Conservation (phyloP, 2,113 vertebrate genomes). For the Uria lomvia region DNA sequence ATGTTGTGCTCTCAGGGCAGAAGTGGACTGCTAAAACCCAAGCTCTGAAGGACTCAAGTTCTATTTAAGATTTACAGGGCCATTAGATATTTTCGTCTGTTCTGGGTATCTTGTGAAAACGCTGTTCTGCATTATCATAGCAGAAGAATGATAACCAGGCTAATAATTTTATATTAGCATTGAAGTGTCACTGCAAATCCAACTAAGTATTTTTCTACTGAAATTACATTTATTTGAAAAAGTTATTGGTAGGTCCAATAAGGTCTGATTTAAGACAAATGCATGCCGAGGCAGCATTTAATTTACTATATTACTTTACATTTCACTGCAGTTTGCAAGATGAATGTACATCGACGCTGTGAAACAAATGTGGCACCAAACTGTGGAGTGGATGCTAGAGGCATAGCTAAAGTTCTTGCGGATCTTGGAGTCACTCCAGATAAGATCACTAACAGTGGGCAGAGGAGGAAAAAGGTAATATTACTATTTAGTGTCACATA, state of each 20-base stretch:
- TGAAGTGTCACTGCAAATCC: not conserved
- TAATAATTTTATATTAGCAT: not conserved
- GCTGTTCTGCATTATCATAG: not conserved
- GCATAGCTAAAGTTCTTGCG: conserved; percentile 94
- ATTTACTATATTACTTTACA: not conserved
- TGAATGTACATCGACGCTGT: conserved; percentile 97
- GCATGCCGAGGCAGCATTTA: not conserved
- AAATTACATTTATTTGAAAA: not conserved
- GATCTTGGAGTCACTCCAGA: conserved; percentile 97
- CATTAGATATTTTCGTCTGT: not conserved
- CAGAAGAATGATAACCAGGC: not conserved
- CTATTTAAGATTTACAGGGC: not conserved
- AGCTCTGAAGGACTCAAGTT: not conserved
- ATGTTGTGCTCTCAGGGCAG: not conserved
- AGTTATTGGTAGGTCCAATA: not conserved
- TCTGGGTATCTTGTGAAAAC: not conserved
- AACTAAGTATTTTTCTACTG: not conserved
- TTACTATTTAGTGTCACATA: not conserved
- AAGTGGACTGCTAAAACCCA: not conserved
- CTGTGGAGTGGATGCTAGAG: conserved; percentile 95
- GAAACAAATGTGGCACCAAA: conserved; percentile 96
- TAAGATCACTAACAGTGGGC: conserved; percentile 94
- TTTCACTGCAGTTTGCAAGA: conserved; percentile 90
- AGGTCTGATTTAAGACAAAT: not conserved
- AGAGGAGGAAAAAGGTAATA: conserved; percentile 94